These are phyloP conservation scores for Drosophila miranda DNA, from an alignment of 1,140 invertebrate genomes.

Conservation along the genomic window DNA sequence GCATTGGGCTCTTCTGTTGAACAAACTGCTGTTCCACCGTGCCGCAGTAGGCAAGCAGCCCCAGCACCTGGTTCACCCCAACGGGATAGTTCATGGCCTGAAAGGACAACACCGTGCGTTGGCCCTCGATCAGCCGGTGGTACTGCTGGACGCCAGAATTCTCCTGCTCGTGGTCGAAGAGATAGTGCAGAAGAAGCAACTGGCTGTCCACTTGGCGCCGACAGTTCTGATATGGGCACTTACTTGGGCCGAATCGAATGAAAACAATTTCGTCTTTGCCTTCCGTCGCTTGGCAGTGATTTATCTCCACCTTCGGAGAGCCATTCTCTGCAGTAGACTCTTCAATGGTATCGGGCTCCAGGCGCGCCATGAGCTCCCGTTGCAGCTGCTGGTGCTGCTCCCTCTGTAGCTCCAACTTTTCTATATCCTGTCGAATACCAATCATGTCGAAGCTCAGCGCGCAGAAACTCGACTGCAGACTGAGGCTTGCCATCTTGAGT, in stretches of 20 bases:
- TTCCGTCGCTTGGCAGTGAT: not conserved
- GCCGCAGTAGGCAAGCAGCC: constrained; percentile 40
- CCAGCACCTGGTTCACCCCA: constrained; percentile 44
- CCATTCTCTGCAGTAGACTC: not conserved
- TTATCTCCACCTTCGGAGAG: not conserved
- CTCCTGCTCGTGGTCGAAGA: constrained; percentile 47
- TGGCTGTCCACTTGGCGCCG: constrained; percentile 47
- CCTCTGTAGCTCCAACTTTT: constrained; percentile 5
- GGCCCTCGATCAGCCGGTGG: constrained; percentile 26
- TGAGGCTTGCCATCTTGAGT: not conserved
- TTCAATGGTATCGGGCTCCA: constrained; percentile 31
- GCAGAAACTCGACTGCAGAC: constrained; percentile 12
- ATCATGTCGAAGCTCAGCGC: constrained; percentile 9
- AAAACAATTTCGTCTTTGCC: not conserved
- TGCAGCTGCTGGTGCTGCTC: constrained; percentile 2
- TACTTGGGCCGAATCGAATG: constrained; percentile 22
- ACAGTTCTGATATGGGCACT: constrained; percentile 52
- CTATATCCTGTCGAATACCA: constrained; percentile 11
- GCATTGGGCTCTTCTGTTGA: not conserved
- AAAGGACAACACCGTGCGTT: constrained; percentile 43
- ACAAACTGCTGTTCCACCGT: not conserved
- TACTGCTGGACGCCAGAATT: constrained; percentile 2
- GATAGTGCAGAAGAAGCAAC: constrained; percentile 59
- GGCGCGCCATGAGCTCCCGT: not conserved
- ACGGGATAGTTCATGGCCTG: constrained; percentile 15